A percentile compares a stretch with the other conserved stretches of the same genome.
phyloP scores from a whole-genome alignment of 2,797 vertebrate genomes.

The Melanotaenia maccullochi region DNA sequence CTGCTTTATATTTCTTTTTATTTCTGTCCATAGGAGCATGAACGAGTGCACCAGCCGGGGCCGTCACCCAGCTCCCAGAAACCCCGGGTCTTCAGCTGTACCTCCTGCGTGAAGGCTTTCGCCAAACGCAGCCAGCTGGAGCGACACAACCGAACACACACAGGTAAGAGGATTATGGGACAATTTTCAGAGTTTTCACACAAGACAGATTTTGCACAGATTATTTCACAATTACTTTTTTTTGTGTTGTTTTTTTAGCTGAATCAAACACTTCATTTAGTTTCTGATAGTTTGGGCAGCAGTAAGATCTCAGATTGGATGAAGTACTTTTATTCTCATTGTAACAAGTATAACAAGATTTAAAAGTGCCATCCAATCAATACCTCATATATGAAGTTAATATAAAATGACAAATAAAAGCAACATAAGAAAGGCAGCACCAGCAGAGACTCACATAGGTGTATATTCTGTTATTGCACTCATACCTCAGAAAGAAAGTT shows the following conservation, averaged over 20 bases:
- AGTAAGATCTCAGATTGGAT: not conserved
- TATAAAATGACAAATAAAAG: no score
- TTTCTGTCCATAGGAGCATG: slow-evolving; percentile 87
- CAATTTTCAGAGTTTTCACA: not conserved
- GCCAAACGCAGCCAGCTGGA: slow-evolving; percentile 98
- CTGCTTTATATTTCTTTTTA: not conserved
- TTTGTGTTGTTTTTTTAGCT: not conserved
- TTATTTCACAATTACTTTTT: not conserved
- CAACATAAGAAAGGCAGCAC: no score
- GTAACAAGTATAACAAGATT: no score
- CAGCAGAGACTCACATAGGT: no score
- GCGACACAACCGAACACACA: slow-evolving; percentile 96
- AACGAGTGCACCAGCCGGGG: slow-evolving; percentile 93
- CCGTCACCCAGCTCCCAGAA: slow-evolving; percentile 95
- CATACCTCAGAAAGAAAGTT: no score
- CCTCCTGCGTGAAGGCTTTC: slow-evolving; percentile 93
- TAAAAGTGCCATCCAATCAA: no score
- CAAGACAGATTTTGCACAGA: not conserved
- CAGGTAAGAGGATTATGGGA: slow-evolving; percentile 82
- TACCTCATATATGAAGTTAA: no score
- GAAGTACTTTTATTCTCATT: no score
- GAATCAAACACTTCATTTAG: not conserved
- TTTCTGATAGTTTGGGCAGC: not conserved
- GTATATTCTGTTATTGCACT: no score
- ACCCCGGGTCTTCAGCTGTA: slow-evolving; percentile 92